Evolutionary conservation across 2,113 vertebrate species (phyloP), one percentile per base, ranked within the genome.

Genomic region (Coturnix japonica): DNA sequence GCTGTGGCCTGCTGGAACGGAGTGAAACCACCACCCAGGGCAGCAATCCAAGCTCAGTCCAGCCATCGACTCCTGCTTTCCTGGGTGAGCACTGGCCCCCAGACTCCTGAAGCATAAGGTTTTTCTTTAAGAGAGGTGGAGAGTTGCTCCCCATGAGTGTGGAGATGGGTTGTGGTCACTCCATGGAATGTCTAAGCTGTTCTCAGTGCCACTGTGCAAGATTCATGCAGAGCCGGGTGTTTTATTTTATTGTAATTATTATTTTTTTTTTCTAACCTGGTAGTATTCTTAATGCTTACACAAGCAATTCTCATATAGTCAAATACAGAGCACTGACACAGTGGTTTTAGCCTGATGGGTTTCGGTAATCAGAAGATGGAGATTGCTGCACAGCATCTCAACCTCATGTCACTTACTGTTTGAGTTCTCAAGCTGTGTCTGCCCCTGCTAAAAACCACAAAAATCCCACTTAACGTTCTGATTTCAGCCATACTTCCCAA

Each of bases 191-290:
- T 79, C 28, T 11, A 25, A 87, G 63, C 22, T 33, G 39, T 71
- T 46, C 43, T 0, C 21, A 2, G 0, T 10, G 30, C n/a, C 1
- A 1, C 43, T 71, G 33, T 60, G 53, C 13, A 19, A 13, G 4
- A 4, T 23, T 11, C 0, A 0, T 25, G 25, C 63, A 28, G 26
- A 54, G 56, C 46, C 83, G 3, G 30, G 28, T 43, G 7, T 44
- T 41, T n/a, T 76, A 26, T 39, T n/a, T 8, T 30, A 19, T 6
- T 47, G 54, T 46, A 13, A 22, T 31, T 39, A 5, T 21, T 46
- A 9, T 39, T 30, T 17, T 35, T 37, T 6, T 65, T 53, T 41
- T 41, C 39, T 20, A n/a, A 20, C 0, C 1, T 10, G 39, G 15
- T 89, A 20, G 6, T 46, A 26, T 65, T 51, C 54, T 31, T 25